phyloP scores from a whole-genome alignment of 92 coral and sea anemone species.

The Micromussa lordhowensis region DNA sequence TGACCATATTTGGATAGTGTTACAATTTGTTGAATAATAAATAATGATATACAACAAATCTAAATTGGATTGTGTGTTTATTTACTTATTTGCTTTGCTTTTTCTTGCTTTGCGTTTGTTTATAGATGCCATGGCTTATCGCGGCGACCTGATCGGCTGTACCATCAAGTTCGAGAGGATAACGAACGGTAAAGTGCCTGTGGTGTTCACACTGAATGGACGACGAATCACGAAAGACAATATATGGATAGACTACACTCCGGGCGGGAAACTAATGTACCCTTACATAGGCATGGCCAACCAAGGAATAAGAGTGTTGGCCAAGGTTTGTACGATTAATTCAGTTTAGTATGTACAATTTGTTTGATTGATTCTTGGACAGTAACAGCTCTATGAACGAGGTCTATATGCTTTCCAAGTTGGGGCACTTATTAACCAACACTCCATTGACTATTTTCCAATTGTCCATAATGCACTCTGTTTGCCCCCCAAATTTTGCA shows the following conservation, averaged over 20 bases:
- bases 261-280: not conserved
- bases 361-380: too few relatives aligned
- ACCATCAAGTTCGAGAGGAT: slow-evolving; percentile 6
- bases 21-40: too few relatives aligned
- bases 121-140: slow-evolving; percentile 22
- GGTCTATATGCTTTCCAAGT: too few relatives aligned
- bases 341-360: not conserved
- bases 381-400: too few relatives aligned
- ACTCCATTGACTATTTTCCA: too few relatives aligned
- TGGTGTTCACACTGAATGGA: slow-evolving; percentile 13
- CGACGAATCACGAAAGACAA: not conserved
- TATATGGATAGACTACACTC: slow-evolving; percentile 13
- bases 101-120: not conserved
- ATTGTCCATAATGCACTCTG: too few relatives aligned
- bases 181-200: not conserved
- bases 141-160: slow-evolving; percentile 11
- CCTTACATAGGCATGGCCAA: slow-evolving; percentile 10
- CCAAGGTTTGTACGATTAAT: slow-evolving; percentile 5
- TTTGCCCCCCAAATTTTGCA: too few relatives aligned
- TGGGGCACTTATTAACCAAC: too few relatives aligned
- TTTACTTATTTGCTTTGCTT: not conserved
- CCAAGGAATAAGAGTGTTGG: slow-evolving; percentile 14
- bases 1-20: too few relatives aligned
- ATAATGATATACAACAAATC: not conserved
- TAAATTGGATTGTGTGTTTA: not conserved